phyloP scores from a whole-genome alignment of 2,113 vertebrate genomes.

The Phaethon lepturus region DNA sequence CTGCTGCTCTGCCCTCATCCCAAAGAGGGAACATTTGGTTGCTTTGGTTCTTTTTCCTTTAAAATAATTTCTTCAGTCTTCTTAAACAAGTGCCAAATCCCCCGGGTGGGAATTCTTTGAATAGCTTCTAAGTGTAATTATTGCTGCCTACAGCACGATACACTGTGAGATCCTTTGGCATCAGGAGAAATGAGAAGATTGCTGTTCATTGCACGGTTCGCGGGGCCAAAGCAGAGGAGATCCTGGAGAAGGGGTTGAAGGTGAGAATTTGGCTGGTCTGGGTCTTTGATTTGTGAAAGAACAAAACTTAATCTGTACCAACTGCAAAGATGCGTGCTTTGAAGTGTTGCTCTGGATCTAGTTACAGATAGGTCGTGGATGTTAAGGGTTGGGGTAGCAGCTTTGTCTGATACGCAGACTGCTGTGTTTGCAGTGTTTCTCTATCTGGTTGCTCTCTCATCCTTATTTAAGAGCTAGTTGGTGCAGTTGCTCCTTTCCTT shows the following conservation, averaged over 20 bases:
- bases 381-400: neutral
- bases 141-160: conserved; percentile 85
- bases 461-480: neutral
- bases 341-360: rapidly evolving
- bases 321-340: rapidly evolving
- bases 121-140: rapidly evolving
- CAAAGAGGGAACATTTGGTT: rapidly evolving
- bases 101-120: rapidly evolving
- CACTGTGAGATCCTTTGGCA: conserved; percentile 95
- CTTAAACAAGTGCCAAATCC: neutral
- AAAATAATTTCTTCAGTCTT: rapidly evolving
- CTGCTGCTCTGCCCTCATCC: neutral
- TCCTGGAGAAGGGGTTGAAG: conserved; percentile 95
- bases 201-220: conserved; percentile 97
- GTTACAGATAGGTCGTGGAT: rapidly evolving
- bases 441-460: neutral
- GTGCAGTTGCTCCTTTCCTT: neutral
- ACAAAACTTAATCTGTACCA: rapidly evolving
- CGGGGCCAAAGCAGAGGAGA: conserved; percentile 97
- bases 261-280: conserved; percentile 39
- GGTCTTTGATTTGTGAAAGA: neutral
- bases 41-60: neutral
- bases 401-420: neutral
- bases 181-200: conserved; percentile 98
- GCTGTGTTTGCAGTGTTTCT: rapidly evolving